Evolutionary conservation across 2,888 invertebrate genomes (phyloP), one percentile per base, ranked within the genome.

Genomic region (Tetanocera ferruginea): DNA sequence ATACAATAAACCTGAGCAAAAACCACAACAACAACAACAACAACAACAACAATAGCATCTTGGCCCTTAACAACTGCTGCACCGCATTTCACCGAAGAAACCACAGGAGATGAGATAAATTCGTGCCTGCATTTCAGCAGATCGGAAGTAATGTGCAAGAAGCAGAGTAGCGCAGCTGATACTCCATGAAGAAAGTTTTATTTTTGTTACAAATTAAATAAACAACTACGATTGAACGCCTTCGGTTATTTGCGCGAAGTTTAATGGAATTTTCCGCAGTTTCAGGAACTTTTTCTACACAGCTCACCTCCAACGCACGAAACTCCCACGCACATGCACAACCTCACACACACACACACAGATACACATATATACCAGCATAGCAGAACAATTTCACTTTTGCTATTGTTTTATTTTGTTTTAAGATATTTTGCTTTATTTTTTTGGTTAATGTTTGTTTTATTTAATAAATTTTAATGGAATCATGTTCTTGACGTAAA

Each of bases 211-310:
- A 83, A 86, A 85, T 87, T 85, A 85, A 84, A 79, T 80, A 86
- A 80, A 79, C 83, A 84, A 84, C 86, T 87, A 83, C 85, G 85
- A 87, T 85, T 87, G 86, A 86, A 83, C 82, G 87, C 87, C 87
- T 86, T 85, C 83, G 87, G 87, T 85, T 87, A 87, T 87, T 87
- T 87, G 84, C 86, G 85, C 84, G 84, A 87, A 87, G 87, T 87
- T 87, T 87, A 87, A 87, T 87, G 87, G 87, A 87, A 87, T 87
- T 87, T 87, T 83, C 86, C 85, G 83, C 87, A 87, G 85, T 86
- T 87, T 83, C 49, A 69, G 49, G 25, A 67, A 31, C 43, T 49
- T 52, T 69, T 34, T 51, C 51, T 69, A 0, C 51, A 17, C 23
- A 19, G 34, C 23, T 60, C 23, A 19, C 43, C 23, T 23, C 9